A percentile compares a stretch with the other conserved stretches of the same genome.
Evolutionary conservation across 2,888 invertebrate genomes (phyloP).

Genomic region (Rhagium mordax): DNA sequence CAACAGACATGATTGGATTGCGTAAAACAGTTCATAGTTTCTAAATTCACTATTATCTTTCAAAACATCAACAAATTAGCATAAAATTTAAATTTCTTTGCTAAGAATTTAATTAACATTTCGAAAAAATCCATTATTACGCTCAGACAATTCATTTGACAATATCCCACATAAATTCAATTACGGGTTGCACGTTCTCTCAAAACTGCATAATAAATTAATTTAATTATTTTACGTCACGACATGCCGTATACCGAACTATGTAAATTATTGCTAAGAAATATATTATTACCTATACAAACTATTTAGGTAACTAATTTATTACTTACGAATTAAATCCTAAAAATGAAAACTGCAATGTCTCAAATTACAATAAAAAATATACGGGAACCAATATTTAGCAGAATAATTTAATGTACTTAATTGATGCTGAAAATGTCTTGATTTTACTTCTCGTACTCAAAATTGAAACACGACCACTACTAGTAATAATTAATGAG

Average conservation of each 20-base stretch:
- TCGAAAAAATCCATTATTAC: not conserved
- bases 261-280: not conserved
- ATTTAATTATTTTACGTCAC: not conserved
- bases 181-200: not conserved
- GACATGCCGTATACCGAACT: not conserved
- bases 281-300: not conserved
- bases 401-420: too few species aligned
- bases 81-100: not conserved
- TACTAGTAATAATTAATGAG: too few species aligned
- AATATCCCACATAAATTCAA: not conserved
- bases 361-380: too few species aligned
- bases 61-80: not conserved
- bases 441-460: too few species aligned
- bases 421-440: too few species aligned
- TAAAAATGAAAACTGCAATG: too few species aligned
- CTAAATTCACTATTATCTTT: not conserved
- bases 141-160: not conserved
- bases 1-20: too few species aligned
- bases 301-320: too few species aligned
- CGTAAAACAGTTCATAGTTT: not conserved
- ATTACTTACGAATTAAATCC: too few species aligned
- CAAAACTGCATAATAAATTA: not conserved
- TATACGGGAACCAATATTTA: too few species aligned
- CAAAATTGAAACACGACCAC: too few species aligned
- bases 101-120: not conserved